These are phyloP conservation scores for Aporophyla lueneburgensis DNA, from an alignment of 2,888 invertebrate species.

Conservation along the genomic window DNA sequence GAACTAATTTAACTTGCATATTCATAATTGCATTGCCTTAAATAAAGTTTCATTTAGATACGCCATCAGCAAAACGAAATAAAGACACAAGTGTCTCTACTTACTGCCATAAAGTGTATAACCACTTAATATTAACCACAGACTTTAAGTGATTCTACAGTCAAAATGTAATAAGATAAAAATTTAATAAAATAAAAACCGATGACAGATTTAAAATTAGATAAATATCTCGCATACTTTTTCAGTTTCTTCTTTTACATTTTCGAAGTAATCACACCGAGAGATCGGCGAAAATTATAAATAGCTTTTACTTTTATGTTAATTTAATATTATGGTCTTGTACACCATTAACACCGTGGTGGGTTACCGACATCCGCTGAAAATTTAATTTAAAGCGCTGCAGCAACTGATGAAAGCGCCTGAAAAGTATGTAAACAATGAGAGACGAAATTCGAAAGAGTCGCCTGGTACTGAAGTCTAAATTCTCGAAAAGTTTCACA, in stretches of 20 bases:
- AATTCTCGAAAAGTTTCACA: neutral
- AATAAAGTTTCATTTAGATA: constrained; percentile 51
- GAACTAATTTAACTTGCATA: constrained; percentile 63
- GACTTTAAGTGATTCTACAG: constrained; percentile 26
- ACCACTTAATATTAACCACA: constrained; percentile 48
- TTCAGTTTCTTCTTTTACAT: constrained; percentile 34
- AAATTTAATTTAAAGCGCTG: neutral
- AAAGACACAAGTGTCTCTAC: constrained; percentile 35
- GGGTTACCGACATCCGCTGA: neutral
- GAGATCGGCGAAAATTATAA: constrained; percentile 41
- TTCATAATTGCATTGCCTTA: constrained; percentile 60
- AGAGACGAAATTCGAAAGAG: neutral
- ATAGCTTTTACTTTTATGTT: constrained; percentile 40
- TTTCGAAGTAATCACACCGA: constrained; percentile 27
- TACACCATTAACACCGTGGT: constrained; percentile 17
- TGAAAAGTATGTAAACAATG: neutral
- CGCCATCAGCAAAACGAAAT: constrained; percentile 37
- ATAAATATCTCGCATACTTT: constrained; percentile 32
- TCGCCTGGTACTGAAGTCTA: neutral
- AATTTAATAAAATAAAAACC: constrained; percentile 28
- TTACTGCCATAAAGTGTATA: constrained; percentile 38
- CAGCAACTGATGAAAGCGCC: neutral
- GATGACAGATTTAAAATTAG: constrained; percentile 55
- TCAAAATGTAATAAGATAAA: constrained; percentile 43
- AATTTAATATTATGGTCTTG: constrained; percentile 18